These are phyloP conservation scores for Phenganax stokvisi DNA, from an alignment of 92 coral and sea anemone species.

Conservation along the genomic window DNA sequence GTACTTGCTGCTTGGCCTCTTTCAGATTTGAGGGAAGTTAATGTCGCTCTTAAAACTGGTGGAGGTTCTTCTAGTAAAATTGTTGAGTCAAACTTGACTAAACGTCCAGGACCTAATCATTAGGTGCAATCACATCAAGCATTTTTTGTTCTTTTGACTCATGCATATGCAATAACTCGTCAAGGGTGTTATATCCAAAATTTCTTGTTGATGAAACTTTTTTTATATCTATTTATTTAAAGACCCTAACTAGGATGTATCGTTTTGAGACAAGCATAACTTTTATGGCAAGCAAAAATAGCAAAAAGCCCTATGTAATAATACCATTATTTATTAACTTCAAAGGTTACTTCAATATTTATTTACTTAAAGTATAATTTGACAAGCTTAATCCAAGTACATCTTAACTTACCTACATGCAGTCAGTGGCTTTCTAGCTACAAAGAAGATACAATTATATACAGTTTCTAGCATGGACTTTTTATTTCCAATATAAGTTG, in stretches of 20 bases:
- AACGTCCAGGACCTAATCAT: slow-evolving; percentile 31
- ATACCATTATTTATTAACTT: no score
- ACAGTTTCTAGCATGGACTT: slow-evolving; percentile 78
- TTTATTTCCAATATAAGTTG: slow-evolving; percentile 82
- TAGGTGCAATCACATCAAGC: neutral
- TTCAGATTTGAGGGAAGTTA: slow-evolving; percentile 30
- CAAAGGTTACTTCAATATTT: no score
- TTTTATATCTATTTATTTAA: no score
- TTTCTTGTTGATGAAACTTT: no score
- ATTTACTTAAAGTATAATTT: no score
- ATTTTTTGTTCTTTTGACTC: neutral
- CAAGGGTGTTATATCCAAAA: no score
- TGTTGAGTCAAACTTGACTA: slow-evolving; percentile 5
- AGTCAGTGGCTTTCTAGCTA: slow-evolving; percentile 68
- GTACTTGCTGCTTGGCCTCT: neutral
- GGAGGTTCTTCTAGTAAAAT: slow-evolving; percentile 23
- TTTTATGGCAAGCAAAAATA: no score
- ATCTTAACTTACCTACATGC: neutral
- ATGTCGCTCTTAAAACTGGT: slow-evolving; percentile 29
- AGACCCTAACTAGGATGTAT: no score
- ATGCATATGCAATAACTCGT: no score
- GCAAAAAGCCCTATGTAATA: no score
- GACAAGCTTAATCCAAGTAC: no score
- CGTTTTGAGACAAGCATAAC: no score
- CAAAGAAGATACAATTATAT: slow-evolving; percentile 87